Percentiles rank a stretch among this genome's conserved stretches.
phyloP scores from a whole-genome alignment of 1,140 invertebrate species.

The Metaphire vulgaris region DNA sequence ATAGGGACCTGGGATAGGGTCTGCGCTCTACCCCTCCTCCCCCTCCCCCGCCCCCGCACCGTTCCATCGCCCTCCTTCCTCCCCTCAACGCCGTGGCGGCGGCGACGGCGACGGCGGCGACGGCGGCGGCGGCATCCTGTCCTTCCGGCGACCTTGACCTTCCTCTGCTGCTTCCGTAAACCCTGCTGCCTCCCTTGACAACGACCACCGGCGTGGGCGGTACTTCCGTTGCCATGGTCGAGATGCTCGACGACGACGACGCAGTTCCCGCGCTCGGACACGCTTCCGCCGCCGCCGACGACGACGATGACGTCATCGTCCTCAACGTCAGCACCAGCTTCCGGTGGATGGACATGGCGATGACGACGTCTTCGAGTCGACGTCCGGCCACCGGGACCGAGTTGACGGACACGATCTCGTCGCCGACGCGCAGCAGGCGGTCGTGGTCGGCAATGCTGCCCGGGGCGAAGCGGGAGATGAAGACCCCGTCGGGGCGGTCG shows the following conservation, averaged over 20 bases:
- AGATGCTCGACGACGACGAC: neutral
- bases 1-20: neutral
- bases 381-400: conserved; percentile 1
- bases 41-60: neutral
- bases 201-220: neutral
- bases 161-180: neutral
- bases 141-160: neutral
- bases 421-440: conserved; percentile 4
- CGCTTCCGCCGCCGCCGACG: neutral
- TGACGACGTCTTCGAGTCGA: conserved; percentile 4
- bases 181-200: neutral
- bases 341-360: conserved; percentile 10
- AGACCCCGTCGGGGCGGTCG: conserved; percentile 9
- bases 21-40: too few species aligned
- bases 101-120: too few species aligned
- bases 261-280: neutral
- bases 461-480: conserved; percentile 9
- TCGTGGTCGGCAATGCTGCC: neutral
- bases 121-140: neutral
- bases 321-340: conserved; percentile 11
- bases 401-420: conserved; percentile 8
- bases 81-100: neutral
- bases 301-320: neutral
- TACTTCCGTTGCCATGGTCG: neutral
- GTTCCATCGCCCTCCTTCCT: neutral